These are phyloP conservation scores for Euzetes globulus DNA, from an alignment of 2,888 invertebrate genomes.

Conservation along the genomic window DNA sequence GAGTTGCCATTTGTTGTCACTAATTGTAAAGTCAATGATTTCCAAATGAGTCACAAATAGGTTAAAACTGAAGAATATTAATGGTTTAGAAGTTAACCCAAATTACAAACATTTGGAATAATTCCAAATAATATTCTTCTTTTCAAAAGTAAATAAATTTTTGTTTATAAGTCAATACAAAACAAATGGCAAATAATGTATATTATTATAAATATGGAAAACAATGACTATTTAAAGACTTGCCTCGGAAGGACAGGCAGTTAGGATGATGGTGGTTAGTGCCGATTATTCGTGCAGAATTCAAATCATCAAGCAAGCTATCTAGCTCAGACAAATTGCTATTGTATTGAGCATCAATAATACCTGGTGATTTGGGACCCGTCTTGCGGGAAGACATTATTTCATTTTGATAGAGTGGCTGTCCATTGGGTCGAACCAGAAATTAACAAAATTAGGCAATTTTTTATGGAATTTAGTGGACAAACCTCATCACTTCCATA, in stretches of 20 bases:
- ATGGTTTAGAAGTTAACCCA: neutral
- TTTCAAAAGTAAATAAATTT: neutral
- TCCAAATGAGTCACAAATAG: neutral
- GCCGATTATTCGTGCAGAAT: conserved; percentile 50
- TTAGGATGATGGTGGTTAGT: conserved; percentile 6
- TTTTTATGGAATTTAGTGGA: neutral
- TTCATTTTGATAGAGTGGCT: conserved; percentile 35
- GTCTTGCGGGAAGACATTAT: conserved; percentile 11
- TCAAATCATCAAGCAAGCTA: conserved; percentile 80
- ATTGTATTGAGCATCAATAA: neutral
- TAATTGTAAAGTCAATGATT: neutral
- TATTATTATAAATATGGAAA: neutral
- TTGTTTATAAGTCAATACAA: neutral
- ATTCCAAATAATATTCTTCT: neutral
- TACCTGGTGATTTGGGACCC: conserved; percentile 17
- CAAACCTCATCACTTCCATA: conserved; percentile 33
- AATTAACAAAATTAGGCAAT: neutral
- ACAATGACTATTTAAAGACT: neutral
- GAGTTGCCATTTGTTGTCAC: conserved; percentile 22
- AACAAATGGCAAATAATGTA: neutral
- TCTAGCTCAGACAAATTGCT: conserved; percentile 78
- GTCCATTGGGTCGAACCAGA: neutral
- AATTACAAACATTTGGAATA: neutral
- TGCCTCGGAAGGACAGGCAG: neutral
- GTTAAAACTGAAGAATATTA: neutral